Evolutionary conservation across 2,113 vertebrate species (phyloP), one percentile per base, ranked within the genome.

Genomic region (Syngnathus floridae): DNA sequence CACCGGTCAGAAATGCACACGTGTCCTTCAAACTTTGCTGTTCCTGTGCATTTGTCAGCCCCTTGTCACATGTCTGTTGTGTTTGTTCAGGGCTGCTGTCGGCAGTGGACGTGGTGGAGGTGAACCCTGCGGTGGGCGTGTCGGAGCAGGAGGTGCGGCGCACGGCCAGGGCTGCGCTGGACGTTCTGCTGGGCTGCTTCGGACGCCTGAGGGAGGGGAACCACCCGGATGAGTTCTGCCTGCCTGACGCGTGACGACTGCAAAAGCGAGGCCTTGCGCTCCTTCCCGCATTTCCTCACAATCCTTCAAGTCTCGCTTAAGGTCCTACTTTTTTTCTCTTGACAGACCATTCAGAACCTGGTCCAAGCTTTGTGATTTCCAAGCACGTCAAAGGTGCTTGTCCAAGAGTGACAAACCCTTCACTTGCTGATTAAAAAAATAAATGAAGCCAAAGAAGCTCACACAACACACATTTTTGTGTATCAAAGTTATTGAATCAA

Each of bases 101-200:
- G 1, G 91, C 83, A 0, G 74, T 91, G 55, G 90, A 92, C 71
- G 3, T 92, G 74, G 89, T 92, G 68, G 91, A 92, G 73, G 88
- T 91, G 63, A 91, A 91, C 22, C 90, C 89, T 26, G 74, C 79
- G 57, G 72, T 40, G 48, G 88, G 79, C n/a, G 72, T 12, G 60
- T 87, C 69, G 0, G 79, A 90, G 8, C 56, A 75, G 0, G 86
- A 80, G 0, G 61, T 88, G 51, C 51, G 4, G 12, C 86, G 82
- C 16, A 92, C 91, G 0, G 84, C 86, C 26, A 64, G 36, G 35
- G 75, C 83, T 0, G 90, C 91, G 0, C 71, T 90, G 4, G 82
- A 88, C 45, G 54, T 92, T 13, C 37, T 91, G 40, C 82, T 88
- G 10, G 76, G 76, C 49, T 91, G 91, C 52, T 91, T 91, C 14